Base-by-base conservation (phyloP, 1,140 invertebrate species). In the Drosophila arawakana region DNA sequence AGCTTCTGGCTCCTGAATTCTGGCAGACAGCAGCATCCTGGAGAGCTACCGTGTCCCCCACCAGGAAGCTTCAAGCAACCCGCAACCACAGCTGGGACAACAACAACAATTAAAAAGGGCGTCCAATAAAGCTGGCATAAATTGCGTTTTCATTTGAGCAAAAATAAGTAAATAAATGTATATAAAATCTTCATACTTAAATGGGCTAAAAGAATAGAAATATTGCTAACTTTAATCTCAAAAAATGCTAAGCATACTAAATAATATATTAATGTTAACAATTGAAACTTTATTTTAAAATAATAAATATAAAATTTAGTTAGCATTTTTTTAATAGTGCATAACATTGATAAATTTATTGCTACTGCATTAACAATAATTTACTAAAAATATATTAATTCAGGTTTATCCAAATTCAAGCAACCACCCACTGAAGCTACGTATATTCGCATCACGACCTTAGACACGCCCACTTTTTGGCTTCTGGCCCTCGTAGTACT, bases 11-110 rank as follows among this genome's bases (percentile, higher is more conserved):
- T 30, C 4, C 25, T 30, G 25, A 6, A 76, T 76, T 34, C 73
- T 79, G 73, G 80, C 80, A 88, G 83, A 88, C 83, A 86, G 80
- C 83, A 66, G 83, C 84, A 88, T 88, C 83, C 83, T 86, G 83
- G 80, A 67, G 60, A 75, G 68, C 68, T 34, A 9, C 63, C 61
- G 41, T 66, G 61, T 67, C 71, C 65, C 69, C 35, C 57, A 41
- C 67, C 71, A 74, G 75, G 75, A 77, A 77, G 35, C 75, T 47
- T 47, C 50, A 54, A 69, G 78, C 61, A 67, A 71, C 76, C 66
- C 67, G 61, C 59, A 62, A 80, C 41, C 66, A 73, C 73, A 72
- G 41, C 49, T 6, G 58, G 80, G 54, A 50, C 54, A 59, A 41
- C 55, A 55, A 9, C 9, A 41, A 57, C 54, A 10, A 57, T n/a